Conservation (phyloP, 2,888 invertebrate genomes). For the Pandemis corylana region DNA sequence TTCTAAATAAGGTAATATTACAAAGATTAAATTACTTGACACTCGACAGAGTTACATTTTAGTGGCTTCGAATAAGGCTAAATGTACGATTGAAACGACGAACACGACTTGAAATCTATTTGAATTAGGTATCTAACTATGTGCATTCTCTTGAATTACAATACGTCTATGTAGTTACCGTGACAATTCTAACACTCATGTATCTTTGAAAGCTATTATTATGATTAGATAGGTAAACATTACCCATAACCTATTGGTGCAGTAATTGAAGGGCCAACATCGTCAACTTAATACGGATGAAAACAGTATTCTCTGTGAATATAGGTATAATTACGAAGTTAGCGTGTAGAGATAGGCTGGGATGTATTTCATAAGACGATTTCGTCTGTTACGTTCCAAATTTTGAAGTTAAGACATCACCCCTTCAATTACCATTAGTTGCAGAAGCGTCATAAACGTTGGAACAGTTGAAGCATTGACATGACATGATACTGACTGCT, state of each 20-base stretch:
- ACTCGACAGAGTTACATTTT: conserved; percentile 58
- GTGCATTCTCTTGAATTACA: conserved; percentile 60
- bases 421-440: conserved; percentile 39
- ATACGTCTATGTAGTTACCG: conserved; percentile 63
- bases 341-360: conserved; percentile 25
- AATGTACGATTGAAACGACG: conserved; percentile 71
- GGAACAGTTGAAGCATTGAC: conserved; percentile 2
- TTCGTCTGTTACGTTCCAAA: background rate
- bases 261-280: conserved; percentile 39
- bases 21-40: conserved; percentile 67
- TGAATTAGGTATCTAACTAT: conserved; percentile 59
- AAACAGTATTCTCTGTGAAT: conserved; percentile 3
- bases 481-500: background rate
- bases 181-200: conserved; percentile 66
- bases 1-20: conserved; percentile 74
- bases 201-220: conserved; percentile 60
- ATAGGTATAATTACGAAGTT: conserved; percentile 15
- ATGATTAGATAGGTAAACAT: conserved; percentile 52
- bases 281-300: conserved; percentile 18
- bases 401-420: conserved; percentile 4
- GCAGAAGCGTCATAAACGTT: conserved; percentile 9
- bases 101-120: conserved; percentile 72
- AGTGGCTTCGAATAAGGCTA: conserved; percentile 62
- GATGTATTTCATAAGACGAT: conserved; percentile 17
- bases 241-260: conserved; percentile 49